Percentiles rank a stretch among this genome's conserved stretches.
These are phyloP conservation scores for Anoplolepis gracilipes DNA, from an alignment of 1,140 invertebrate genomes.

Conservation along the genomic window DNA sequence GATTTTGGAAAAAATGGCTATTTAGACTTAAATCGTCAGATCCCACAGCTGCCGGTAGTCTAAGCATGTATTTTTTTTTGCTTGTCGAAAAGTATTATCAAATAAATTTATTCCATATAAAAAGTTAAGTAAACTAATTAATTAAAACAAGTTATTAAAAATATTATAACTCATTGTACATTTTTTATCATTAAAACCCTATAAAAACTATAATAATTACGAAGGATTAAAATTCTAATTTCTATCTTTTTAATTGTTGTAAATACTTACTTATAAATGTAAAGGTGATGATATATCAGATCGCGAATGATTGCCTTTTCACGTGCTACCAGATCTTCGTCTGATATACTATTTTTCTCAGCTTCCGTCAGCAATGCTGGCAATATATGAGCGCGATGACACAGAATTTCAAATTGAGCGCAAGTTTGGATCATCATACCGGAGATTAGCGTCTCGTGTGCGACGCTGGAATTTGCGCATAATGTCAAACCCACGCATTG, in stretches of 20 bases:
- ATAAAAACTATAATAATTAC: too few relatives aligned
- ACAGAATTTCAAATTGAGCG: slow-evolving; percentile 69
- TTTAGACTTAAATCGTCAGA: too few relatives aligned
- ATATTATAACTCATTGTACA: not conserved
- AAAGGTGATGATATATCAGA: slow-evolving; percentile 54
- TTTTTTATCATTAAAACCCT: not conserved
- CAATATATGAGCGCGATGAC: slow-evolving; percentile 55
- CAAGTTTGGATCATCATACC: slow-evolving; percentile 70
- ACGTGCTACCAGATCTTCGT: not conserved
- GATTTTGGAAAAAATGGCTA: too few relatives aligned
- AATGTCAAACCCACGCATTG: slow-evolving; percentile 43
- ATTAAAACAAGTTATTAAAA: not conserved
- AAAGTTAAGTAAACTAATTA: not conserved
- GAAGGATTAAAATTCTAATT: too few relatives aligned
- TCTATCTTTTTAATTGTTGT: too few relatives aligned
- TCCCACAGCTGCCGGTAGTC: too few relatives aligned
- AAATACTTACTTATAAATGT: slow-evolving; percentile 64
- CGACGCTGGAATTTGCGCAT: slow-evolving; percentile 62
- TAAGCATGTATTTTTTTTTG: too few relatives aligned
- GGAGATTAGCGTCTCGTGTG: slow-evolving; percentile 62
- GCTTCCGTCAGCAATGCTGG: slow-evolving; percentile 1
- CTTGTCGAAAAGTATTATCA: too few relatives aligned
- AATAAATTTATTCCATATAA: not conserved
- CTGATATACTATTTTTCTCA: not conserved
- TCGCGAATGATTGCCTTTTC: slow-evolving; percentile 33